A percentile compares a stretch with the other conserved stretches of the same genome.
Evolutionary conservation across 2,797 vertebrate genomes (phyloP).

Genomic region (Cygnus olor): DNA sequence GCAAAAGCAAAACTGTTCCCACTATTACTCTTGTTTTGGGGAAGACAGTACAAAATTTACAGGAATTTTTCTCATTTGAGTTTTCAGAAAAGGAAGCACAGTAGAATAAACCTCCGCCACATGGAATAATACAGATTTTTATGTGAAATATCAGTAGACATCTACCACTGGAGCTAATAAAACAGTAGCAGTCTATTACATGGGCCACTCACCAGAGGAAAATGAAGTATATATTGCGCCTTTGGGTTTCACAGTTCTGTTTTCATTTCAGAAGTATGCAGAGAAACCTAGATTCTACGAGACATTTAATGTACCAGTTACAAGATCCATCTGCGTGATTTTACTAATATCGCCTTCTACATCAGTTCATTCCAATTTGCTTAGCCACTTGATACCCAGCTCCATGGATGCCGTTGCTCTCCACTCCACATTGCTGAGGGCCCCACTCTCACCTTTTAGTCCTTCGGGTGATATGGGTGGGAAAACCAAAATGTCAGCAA

Average conservation of each 20-base stretch:
- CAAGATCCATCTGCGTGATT: slow-evolving; percentile 30
- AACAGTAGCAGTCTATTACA: slow-evolving; percentile 1
- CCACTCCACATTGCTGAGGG: background rate
- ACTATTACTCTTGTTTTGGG: background rate
- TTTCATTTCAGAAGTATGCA: background rate
- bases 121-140: background rate
- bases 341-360: background rate
- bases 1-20: background rate
- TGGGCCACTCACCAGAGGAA: background rate
- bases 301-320: background rate
- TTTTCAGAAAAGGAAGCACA: background rate
- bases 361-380: background rate
- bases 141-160: slow-evolving; percentile 7
- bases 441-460: background rate
- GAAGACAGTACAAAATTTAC: background rate
- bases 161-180: slow-evolving; percentile 20
- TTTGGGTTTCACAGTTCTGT: slow-evolving; percentile 6
- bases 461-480: background rate
- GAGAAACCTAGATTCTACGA: background rate
- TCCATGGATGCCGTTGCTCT: background rate
- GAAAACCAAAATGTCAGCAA: background rate
- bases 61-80: background rate
- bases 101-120: background rate
- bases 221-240: background rate
- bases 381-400: background rate